These are phyloP conservation scores for Botia kubotai DNA, from an alignment of 2,797 vertebrate genomes.

Conservation along the genomic window DNA sequence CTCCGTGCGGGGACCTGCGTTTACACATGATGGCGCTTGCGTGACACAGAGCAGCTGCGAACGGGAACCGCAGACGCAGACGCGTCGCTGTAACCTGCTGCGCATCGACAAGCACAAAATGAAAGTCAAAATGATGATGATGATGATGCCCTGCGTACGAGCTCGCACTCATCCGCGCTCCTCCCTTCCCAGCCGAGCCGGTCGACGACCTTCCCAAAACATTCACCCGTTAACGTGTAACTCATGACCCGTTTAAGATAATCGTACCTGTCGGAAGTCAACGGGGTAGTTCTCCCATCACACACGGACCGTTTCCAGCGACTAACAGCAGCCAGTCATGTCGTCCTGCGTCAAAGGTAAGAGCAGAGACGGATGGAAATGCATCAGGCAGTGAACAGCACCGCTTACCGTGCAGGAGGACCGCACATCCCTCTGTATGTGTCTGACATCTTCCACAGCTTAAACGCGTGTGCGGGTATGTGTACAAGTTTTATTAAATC, in stretches of 20 bases:
- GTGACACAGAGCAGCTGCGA: constrained; percentile 47
- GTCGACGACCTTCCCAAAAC: constrained; percentile 2
- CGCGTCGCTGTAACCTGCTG: constrained; percentile 20
- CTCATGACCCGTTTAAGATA: background rate
- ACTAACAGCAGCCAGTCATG: constrained; percentile 62
- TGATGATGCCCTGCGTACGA: constrained; percentile 47
- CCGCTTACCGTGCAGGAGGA: constrained; percentile 80
- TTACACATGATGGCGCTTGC: constrained; percentile 76
- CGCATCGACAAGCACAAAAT: constrained; percentile 51
- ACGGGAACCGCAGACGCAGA: constrained; percentile 26
- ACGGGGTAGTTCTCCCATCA: constrained; percentile 59
- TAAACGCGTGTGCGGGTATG: too few relatives aligned
- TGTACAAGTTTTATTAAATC: too few relatives aligned
- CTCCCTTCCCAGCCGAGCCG: constrained; percentile 36
- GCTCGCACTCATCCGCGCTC: constrained; percentile 35
- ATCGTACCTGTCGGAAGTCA: constrained; percentile 65
- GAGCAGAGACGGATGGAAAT: constrained; percentile 65
- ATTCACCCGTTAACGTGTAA: background rate
- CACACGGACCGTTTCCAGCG: constrained; percentile 50
- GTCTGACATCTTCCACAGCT: background rate
- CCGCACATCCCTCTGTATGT: constrained; percentile 45
- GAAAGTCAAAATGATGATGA: constrained; percentile 48
- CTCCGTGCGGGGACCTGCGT: constrained; percentile 67
- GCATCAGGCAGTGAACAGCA: constrained; percentile 69
- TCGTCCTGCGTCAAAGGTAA: constrained; percentile 66